Percentiles rank a stretch among this genome's conserved stretches.
Evolutionary conservation across 2,888 invertebrate species (phyloP).

Genomic region (Apoderus coryli): DNA sequence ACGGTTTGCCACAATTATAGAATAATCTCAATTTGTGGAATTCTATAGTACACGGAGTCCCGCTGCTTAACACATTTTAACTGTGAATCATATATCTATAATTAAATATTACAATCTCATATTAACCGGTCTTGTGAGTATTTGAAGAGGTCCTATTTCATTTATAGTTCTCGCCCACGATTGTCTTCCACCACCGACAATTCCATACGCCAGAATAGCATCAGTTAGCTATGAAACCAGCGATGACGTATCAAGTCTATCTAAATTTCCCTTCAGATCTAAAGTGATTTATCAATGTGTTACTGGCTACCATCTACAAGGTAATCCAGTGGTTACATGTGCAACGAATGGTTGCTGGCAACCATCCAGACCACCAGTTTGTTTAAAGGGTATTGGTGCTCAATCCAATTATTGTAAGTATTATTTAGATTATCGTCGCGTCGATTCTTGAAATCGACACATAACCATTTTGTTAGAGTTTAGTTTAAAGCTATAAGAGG

Average conservation of each 20-base stretch:
- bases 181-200: conserved; percentile 28
- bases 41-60: no score
- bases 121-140: no score
- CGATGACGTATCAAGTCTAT: conserved; percentile 17
- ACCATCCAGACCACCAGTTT: conserved; percentile 25
- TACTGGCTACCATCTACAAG: conserved; percentile 30
- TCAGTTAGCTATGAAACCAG: conserved; percentile 19
- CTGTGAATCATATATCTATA: no score
- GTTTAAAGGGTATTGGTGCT: conserved; percentile 14
- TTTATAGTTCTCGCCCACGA: conserved; percentile 27
- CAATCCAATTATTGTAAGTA: conserved; percentile 24
- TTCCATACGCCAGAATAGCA: conserved; percentile 25
- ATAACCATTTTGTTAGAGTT: no score
- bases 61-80: no score
- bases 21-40: no score
- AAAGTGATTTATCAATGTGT: conserved; percentile 31
- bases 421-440: no score
- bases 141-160: no score
- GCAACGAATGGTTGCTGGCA: conserved; percentile 31
- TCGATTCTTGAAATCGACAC: no score
- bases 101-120: no score
- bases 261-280: conserved; percentile 27
- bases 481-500: no score
- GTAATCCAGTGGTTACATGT: conserved; percentile 29
- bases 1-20: no score